Evolutionary conservation across 2,797 vertebrate genomes (phyloP).

Genomic region (Antennarius maculatus): DNA sequence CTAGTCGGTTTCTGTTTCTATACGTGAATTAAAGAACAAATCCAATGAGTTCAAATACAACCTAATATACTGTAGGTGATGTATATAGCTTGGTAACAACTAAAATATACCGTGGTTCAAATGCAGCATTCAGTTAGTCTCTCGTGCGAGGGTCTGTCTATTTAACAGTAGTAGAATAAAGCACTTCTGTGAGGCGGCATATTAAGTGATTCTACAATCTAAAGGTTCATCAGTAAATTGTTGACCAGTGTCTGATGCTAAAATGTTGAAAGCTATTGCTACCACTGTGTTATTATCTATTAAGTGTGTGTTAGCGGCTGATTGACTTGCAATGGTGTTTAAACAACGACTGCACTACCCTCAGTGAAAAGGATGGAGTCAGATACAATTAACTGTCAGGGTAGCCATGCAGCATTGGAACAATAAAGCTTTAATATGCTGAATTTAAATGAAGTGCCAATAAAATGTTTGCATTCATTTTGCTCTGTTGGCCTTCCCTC

Average conservation of each 20-base stretch:
- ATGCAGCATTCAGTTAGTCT: too few relatives aligned
- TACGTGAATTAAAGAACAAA: too few relatives aligned
- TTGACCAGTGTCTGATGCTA: too few relatives aligned
- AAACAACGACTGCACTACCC: slow-evolving; percentile 14
- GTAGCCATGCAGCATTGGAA: slow-evolving; percentile 9
- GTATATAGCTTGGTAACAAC: too few relatives aligned
- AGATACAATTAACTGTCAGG: slow-evolving; percentile 13
- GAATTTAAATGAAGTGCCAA: neutral
- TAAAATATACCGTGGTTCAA: too few relatives aligned
- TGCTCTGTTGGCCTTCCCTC: too few relatives aligned
- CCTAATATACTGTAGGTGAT: too few relatives aligned
- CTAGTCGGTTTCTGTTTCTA: too few relatives aligned
- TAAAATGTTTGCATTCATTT: too few relatives aligned
- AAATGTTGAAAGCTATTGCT: neutral
- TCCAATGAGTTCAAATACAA: too few relatives aligned
- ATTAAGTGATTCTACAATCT: neutral
- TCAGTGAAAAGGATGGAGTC: slow-evolving; percentile 20
- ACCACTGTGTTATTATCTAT: neutral
- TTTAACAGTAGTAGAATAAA: neutral
- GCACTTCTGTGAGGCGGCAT: neutral
- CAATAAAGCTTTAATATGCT: slow-evolving; percentile 16
- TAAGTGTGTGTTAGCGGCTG: slow-evolving; percentile 7
- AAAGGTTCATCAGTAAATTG: too few relatives aligned
- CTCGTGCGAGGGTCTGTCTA: too few relatives aligned
- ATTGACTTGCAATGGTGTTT: slow-evolving; percentile 12